A percentile compares a stretch with the other conserved stretches of the same genome.
Evolutionary conservation across 2,113 vertebrate species (phyloP).

Genomic region (Pygoscelis antarcticus): DNA sequence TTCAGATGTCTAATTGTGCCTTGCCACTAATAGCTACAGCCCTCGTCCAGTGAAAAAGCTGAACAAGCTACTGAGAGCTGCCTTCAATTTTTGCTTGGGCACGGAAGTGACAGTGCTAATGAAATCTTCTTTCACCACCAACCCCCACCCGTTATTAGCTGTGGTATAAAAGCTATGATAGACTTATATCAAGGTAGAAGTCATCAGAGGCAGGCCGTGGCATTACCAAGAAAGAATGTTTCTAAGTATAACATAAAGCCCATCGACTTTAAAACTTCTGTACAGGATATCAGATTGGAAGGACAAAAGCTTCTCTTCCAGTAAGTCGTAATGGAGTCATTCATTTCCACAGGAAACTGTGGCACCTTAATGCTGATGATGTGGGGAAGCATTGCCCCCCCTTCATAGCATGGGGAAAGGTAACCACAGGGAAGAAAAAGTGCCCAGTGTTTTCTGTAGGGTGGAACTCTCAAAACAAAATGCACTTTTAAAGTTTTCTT

Average conservation of each 20-base stretch:
- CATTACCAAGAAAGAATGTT: neutral
- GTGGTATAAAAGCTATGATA: neutral
- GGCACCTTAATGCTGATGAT: neutral
- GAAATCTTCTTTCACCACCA: neutral
- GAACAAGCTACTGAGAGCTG: neutral
- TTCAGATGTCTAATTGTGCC: neutral
- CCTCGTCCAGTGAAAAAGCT: neutral
- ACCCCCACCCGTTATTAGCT: neutral
- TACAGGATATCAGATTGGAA: neutral
- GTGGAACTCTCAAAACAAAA: neutral
- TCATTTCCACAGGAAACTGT: neutral
- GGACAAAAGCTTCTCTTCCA: neutral
- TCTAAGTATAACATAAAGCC: neutral
- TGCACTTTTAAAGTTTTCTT: neutral
- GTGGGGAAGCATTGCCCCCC: rapidly evolving
- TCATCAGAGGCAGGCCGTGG: no score
- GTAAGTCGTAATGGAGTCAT: rapidly evolving
- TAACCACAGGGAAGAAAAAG: neutral
- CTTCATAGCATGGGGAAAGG: neutral
- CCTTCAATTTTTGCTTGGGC: neutral
- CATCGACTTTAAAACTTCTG: neutral
- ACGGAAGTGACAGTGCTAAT: neutral
- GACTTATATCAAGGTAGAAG: neutral
- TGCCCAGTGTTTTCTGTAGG: neutral
- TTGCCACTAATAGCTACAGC: neutral